Conservation (phyloP, 2,797 vertebrate species). For the Clarias fuscus region DNA sequence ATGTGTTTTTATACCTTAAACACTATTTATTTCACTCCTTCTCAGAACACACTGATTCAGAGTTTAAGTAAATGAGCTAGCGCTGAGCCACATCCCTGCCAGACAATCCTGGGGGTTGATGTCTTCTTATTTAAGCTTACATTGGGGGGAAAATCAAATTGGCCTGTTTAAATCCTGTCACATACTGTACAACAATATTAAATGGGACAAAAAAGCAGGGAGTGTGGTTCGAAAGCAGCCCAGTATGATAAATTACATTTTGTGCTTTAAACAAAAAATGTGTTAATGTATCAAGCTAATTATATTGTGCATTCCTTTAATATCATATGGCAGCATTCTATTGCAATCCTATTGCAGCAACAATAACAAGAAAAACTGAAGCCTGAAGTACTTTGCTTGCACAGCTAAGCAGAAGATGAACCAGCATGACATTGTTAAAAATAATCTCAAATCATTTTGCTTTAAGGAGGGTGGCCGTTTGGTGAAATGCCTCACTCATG, state of each 20-base stretch:
- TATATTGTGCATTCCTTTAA: neutral
- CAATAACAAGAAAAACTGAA: neutral
- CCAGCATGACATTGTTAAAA: neutral
- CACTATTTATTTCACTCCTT: no score
- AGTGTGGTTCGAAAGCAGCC: neutral
- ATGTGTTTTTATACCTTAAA: no score
- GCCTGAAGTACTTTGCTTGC: neutral
- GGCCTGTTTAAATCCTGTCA: no score
- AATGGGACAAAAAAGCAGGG: no score
- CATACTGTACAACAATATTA: no score
- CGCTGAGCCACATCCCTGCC: no score
- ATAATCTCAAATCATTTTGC: neutral
- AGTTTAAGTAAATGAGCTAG: no score
- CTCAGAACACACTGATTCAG: no score
- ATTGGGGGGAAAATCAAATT: no score
- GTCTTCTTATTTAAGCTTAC: no score
- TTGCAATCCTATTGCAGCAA: neutral
- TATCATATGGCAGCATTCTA: neutral
- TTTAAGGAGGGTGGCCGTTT: neutral
- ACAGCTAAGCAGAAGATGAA: neutral
- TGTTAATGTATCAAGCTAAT: neutral
- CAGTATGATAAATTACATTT: neutral
- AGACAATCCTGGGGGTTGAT: no score
- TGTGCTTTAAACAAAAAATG: neutral
- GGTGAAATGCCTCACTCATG: neutral